These are phyloP conservation scores for Crocidura indochinensis DNA, from an alignment of 2,797 vertebrate species.

Conservation along the genomic window DNA sequence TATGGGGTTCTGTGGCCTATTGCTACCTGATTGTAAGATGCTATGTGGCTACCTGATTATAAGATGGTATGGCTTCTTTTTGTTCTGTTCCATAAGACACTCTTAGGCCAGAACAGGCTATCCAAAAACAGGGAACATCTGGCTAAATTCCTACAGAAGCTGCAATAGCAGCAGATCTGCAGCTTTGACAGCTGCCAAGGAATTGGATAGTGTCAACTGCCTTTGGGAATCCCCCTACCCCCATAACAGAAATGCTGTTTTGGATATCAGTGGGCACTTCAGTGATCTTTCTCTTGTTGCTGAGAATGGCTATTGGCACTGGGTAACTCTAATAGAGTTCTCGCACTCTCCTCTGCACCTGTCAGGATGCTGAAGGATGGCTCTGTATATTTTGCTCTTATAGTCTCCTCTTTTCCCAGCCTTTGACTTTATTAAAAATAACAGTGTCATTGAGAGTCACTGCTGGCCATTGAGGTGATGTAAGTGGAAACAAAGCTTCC, in stretches of 20 bases:
- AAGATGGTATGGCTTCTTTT: neutral
- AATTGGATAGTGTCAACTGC: neutral
- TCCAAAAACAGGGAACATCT: no score
- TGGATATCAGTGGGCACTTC: neutral
- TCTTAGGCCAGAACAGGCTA: neutral
- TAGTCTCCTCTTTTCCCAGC: conserved; percentile 53
- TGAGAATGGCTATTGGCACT: conserved; percentile 47
- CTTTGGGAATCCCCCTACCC: neutral
- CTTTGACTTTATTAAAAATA: conserved; percentile 71
- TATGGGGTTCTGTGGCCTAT: no score
- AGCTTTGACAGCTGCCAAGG: neutral
- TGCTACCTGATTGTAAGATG: no score
- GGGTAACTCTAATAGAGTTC: conserved; percentile 70
- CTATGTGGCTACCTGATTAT: no score
- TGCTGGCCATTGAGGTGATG: conserved; percentile 59
- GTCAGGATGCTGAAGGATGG: conserved; percentile 21
- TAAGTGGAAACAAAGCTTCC: conserved; percentile 55
- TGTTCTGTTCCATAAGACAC: neutral
- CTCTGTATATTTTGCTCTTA: conserved; percentile 47
- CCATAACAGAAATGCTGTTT: neutral
- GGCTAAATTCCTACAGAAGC: neutral
- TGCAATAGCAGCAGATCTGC: neutral
- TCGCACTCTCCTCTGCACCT: conserved; percentile 45
- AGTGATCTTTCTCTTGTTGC: neutral
- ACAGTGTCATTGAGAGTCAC: conserved; percentile 5